Evolutionary conservation across 2,888 invertebrate species (phyloP), one percentile per base, ranked within the genome.

Genomic region (Tolmerus cingulatus): DNA sequence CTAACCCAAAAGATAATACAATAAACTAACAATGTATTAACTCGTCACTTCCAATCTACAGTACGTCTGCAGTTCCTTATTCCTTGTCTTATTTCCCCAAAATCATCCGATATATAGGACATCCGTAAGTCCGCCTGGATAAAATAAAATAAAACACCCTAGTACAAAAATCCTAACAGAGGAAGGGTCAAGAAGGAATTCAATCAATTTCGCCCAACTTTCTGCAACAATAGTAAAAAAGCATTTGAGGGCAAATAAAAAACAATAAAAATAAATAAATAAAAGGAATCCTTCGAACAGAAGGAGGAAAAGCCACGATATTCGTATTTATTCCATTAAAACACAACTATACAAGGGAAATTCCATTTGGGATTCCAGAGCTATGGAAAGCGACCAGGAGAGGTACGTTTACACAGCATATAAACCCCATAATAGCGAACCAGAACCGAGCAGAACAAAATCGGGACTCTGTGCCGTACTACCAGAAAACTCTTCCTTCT

Each of bases 401-500:
- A 78, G 78, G 78, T 78, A n/a, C 0, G 43, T 46, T 46, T 16
- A 46, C 37, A 76, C 37, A 76, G 27, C 30, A 51, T 55, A 79
- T 79, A 40, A 27, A 14, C 43, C 43, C 46, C 8, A 34, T 34
- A 34, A 76, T 76, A 34, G 34, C 37, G 34, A 46, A 76, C 51
- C 79, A 79, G 27, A 27, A 79, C 19, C 79, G 46, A 79, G 51
- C 79, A 27, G 51, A 51, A 51, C 82, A 82, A 82, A 81, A 43
- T 51, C 82, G 37, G 66, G 40, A 66, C 66, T 37, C 66, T 19
- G 66, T 19, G 66, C n/a, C 82, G 66, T 82, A 82, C 66, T 82
- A 66, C 66, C 55, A 85, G 74, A 46, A 85, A 79, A 74, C 46
- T 43, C 85, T 74, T 85, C 74, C 74, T 85, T 85, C 27, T 85